phyloP scores from a whole-genome alignment of 2,797 vertebrate species.

The Limnodromus scolopaceus region DNA sequence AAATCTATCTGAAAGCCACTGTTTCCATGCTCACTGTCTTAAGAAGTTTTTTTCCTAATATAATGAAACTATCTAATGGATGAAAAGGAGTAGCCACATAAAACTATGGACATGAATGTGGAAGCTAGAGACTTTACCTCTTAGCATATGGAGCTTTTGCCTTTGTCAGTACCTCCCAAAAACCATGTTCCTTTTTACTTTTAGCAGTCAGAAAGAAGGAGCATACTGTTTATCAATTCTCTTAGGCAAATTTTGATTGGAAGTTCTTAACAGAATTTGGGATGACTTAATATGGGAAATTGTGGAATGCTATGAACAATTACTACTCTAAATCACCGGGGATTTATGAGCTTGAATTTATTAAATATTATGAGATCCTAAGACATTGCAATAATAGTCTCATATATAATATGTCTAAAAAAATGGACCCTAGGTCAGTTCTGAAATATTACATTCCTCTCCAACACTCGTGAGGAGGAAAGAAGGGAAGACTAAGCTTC shows the following conservation, averaged over 20 bases:
- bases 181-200: not conserved
- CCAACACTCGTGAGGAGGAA: not conserved
- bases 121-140: not conserved
- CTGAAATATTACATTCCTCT: not conserved
- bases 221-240: not conserved
- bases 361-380: constrained; percentile 14
- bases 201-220: not conserved
- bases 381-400: not conserved
- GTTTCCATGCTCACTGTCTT: not conserved
- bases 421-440: not conserved
- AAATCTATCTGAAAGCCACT: not conserved
- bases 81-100: not conserved
- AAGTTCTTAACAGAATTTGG: not conserved
- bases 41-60: not conserved
- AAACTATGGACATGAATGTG: not conserved
- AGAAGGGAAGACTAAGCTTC: not conserved
- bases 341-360: not conserved
- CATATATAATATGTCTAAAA: not conserved
- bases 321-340: not conserved
- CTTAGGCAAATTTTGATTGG: not conserved
- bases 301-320: not conserved
- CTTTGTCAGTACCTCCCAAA: not conserved
- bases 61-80: not conserved
- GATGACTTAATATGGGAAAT: not conserved
- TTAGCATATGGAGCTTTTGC: not conserved